Percentiles rank a stretch among this genome's conserved stretches.
Conservation (phyloP, 1,140 invertebrate species). For the Drosophila prosaltans region DNA sequence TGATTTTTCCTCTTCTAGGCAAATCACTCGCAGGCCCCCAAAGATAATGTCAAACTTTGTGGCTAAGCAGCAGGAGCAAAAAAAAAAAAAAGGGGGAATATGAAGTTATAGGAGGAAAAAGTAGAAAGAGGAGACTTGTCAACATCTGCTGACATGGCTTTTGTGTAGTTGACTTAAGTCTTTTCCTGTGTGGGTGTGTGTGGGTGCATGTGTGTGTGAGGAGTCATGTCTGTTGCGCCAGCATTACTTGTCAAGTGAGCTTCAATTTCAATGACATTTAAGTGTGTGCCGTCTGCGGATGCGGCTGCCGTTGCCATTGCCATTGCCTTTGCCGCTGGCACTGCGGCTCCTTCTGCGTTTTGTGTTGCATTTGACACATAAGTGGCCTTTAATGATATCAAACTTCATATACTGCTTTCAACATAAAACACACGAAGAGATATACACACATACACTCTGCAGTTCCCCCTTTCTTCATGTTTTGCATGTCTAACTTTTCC, state of each 20-base stretch:
- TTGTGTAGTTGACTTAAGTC: constrained; percentile 63
- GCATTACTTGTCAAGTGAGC: constrained; percentile 70
- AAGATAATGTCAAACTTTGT: constrained; percentile 59
- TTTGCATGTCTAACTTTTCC: constrained; percentile 71
- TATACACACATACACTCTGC: not conserved
- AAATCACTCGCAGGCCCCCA: constrained; percentile 51
- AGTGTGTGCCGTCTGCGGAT: constrained; percentile 48
- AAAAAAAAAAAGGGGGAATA: constrained; percentile 14
- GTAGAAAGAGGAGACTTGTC: constrained; percentile 33
- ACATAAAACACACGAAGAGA: constrained; percentile 33
- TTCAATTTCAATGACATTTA: constrained; percentile 74
- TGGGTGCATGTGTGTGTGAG: not conserved
- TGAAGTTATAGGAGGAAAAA: constrained; percentile 6
- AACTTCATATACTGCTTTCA: constrained; percentile 61
- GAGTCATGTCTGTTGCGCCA: constrained; percentile 45
- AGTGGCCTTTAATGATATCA: constrained; percentile 76
- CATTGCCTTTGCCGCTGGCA: not conserved
- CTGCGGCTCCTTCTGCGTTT: constrained; percentile 38
- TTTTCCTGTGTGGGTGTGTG: constrained; percentile 15
- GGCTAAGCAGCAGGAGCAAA: constrained; percentile 22
- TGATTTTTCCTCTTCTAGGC: constrained; percentile 18
- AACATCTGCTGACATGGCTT: constrained; percentile 60
- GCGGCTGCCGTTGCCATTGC: not conserved
- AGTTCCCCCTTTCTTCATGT: constrained; percentile 20
- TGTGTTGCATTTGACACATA: constrained; percentile 74